phyloP scores from a whole-genome alignment of 2,113 vertebrate genomes.

The Hirundichthys speculiger region DNA sequence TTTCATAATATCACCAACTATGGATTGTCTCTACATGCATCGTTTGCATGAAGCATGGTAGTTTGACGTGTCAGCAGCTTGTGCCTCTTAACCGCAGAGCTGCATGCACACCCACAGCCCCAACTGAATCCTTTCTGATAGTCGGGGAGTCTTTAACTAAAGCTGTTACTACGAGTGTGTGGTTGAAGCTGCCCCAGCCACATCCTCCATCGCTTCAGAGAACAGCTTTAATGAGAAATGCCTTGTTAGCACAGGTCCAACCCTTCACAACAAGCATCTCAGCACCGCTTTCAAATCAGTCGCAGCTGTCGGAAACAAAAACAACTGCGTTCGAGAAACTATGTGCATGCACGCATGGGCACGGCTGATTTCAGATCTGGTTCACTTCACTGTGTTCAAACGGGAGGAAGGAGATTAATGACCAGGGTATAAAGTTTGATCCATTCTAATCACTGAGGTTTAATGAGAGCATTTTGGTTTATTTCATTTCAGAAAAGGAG shows the following conservation, averaged over 20 bases:
- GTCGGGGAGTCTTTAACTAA: background rate
- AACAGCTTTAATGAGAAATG: constrained; percentile 41
- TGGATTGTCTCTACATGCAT: background rate
- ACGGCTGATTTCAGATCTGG: background rate
- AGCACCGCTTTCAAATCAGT: background rate
- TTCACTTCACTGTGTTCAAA: background rate
- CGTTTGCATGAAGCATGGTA: background rate
- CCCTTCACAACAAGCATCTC: constrained; percentile 4
- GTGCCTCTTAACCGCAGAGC: background rate
- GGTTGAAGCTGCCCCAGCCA: constrained; percentile 50
- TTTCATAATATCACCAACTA: background rate
- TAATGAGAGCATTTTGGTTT: background rate
- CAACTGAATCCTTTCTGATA: constrained; percentile 6
- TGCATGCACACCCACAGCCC: background rate
- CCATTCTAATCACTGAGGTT: background rate
- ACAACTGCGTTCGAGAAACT: constrained; percentile 8
- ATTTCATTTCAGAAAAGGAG: background rate
- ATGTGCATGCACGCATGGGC: constrained; percentile 9
- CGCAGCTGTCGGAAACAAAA: constrained; percentile 19
- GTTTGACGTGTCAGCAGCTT: background rate
- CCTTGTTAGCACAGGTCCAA: constrained; percentile 16
- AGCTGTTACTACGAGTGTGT: constrained; percentile 36
- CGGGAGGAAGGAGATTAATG: background rate
- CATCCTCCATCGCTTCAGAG: constrained; percentile 63
- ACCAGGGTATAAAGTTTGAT: background rate